Evolutionary conservation across 2,888 invertebrate genomes (phyloP), one percentile per base, ranked within the genome.

Genomic region (Tetanocera ferruginea): DNA sequence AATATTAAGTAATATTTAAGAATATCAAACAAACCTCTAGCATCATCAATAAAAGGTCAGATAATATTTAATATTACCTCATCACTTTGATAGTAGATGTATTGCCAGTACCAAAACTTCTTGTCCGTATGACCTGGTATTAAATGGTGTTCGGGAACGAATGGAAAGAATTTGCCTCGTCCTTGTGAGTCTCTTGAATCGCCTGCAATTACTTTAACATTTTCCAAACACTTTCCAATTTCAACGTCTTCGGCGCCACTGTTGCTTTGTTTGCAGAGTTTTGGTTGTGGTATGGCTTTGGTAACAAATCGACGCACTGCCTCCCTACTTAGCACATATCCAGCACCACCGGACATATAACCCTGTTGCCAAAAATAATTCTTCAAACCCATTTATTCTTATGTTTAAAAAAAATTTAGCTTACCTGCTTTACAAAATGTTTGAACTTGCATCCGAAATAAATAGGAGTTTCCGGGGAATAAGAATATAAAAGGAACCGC

Each of bases 371-470:
- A 51, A 23, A 9, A n/a, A 28, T 66, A 28, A 31, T 2, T 60
- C 4, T 31, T 5, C 2, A 17, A 17, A 31, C 0, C 25, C 11
- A 34, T 31, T 5, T 3, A 31, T 34, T n/a, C 2, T 64, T 64
- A 1, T 31, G 14, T 52, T 9, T 25, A 25, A 5, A 5, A 31
- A 2, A 11, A 11, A 19, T 43, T n/a, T 5, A 9, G 37, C 77
- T 77, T 67, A 93, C 93, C 91, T 92, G 88, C 34, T 89, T 94
- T 0, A 89, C 88, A 78, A 82, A 89, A 11, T 96, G 97, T 88
- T 97, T 97, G 89, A 98, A 98, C 81, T 95, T 92, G 87, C 97
- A 98, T 0, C 98, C 98, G 87, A 97, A 98, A 89, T 97, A 98
- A 9, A 97, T 91, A 0, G 97, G 94, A 1, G 94, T 93, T 0